These are phyloP conservation scores for Spatula versicolor DNA, from an alignment of 2,797 vertebrate genomes.

Conservation along the genomic window DNA sequence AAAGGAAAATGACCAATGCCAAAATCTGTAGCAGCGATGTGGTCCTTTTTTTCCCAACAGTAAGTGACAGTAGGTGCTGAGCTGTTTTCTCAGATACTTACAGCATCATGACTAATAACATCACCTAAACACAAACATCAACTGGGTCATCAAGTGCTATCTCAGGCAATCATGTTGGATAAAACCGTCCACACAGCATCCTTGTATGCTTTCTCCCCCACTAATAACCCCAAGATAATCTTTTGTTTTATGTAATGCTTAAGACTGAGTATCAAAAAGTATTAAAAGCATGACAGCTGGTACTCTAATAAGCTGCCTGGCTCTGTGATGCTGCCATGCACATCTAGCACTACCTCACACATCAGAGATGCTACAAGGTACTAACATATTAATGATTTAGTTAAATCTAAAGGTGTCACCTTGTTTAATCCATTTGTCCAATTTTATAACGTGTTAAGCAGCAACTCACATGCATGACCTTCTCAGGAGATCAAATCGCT, in stretches of 20 bases:
- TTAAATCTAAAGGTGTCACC: not conserved
- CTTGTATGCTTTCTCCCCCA: not conserved
- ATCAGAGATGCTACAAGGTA: not conserved
- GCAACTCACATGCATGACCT: not conserved
- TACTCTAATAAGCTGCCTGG: not conserved
- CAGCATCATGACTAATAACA: not conserved
- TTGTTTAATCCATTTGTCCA: not conserved
- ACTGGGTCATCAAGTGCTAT: not conserved
- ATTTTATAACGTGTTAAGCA: not conserved
- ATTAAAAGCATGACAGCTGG: not conserved
- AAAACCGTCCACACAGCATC: not conserved
- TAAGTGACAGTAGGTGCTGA: not conserved
- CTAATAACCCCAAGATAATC: not conserved
- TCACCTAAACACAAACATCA: not conserved
- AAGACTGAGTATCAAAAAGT: not conserved
- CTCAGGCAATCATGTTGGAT: not conserved
- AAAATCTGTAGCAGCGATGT: not conserved
- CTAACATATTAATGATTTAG: not conserved
- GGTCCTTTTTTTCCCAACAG: not conserved
- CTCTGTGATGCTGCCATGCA: not conserved
- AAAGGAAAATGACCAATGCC: not conserved
- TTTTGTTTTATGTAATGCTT: not conserved
- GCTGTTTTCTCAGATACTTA: not conserved
- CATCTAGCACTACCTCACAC: accelerated
- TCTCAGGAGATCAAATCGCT: not conserved